These are phyloP conservation scores for Ailurus styani DNA, from an alignment of 2,113 vertebrate genomes.

Conservation along the genomic window DNA sequence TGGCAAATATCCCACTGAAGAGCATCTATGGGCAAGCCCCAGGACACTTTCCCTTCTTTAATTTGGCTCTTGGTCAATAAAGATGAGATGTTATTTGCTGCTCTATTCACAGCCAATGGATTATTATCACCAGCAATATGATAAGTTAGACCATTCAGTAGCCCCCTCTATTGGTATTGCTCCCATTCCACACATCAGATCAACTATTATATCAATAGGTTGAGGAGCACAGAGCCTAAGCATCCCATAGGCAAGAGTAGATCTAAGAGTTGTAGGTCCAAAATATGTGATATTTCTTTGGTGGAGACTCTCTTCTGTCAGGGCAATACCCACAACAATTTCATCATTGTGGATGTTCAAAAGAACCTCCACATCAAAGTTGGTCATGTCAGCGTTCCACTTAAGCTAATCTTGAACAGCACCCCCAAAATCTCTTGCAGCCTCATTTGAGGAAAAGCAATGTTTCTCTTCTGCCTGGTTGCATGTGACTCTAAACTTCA, in stretches of 20 bases:
- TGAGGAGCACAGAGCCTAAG: too few species aligned
- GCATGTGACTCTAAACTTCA: conserved; percentile 95
- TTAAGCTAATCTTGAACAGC: conserved; percentile 95
- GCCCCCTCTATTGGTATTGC: too few species aligned
- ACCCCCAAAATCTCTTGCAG: conserved; percentile 95
- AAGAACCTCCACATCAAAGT: conserved; percentile 98
- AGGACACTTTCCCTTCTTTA: conserved; percentile 82
- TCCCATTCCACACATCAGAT: too few species aligned
- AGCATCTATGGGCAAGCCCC: conserved; percentile 90
- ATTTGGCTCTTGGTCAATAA: conserved; percentile 88
- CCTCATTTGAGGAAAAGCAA: conserved; percentile 95
- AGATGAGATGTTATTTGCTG: conserved; percentile 92
- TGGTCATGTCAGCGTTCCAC: conserved; percentile 99
- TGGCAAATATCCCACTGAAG: conserved; percentile 93
- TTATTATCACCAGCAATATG: conserved; percentile 96
- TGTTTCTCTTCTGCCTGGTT: conserved; percentile 95
- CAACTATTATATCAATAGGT: too few species aligned
- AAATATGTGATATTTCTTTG: conserved; percentile 97
- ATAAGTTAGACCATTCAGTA: conserved; percentile 88
- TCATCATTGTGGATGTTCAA: conserved; percentile 94
- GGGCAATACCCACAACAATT: conserved; percentile 92
- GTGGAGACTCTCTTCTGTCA: conserved; percentile 98
- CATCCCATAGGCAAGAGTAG: conserved; percentile 97
- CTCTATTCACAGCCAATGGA: conserved; percentile 92
- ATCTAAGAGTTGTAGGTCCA: conserved; percentile 95